Evolutionary conservation across 1,140 invertebrate genomes (phyloP), one percentile per base, ranked within the genome.

Genomic region (Diorhabda carinulata): DNA sequence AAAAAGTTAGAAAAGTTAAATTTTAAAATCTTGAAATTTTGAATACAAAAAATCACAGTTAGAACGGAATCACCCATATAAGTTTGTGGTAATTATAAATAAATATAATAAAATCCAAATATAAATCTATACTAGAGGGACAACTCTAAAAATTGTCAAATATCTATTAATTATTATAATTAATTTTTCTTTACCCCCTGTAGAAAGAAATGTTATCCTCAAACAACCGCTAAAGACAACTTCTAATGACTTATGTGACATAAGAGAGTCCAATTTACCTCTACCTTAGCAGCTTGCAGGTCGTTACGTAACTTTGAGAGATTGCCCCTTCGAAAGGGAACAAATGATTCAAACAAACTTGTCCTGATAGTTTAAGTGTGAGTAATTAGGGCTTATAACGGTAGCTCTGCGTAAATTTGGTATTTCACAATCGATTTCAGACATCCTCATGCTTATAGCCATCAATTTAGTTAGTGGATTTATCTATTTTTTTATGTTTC

Each of bases 181-280:
- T 25, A 25, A 25, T 25, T 25, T 25, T 25, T 25, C 25, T 25
- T 25, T 25, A 1, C 25, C 25, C 25, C 25, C 25, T 25, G 25
- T 25, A 25, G 25, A 25, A 52, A 25, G 25, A 25, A 52, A 52
- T n/a, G 47, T 8, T 52, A 52, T 52, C 47, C 47, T 52, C n/a
- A n/a, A 52, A n/a, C 47, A 52, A n/a, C 47, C 47, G 47, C 47
- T 52, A n/a, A 8, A 52, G 47, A 52, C 47, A 52, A 52, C 47
- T 52, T n/a, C n/a, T 52, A 52, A 52, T 52, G 47, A 52, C 47
- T 52, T 52, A 52, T 52, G 47, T 52, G 47, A 52, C 47, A 52
- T n/a, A 6, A 4, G 47, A 52, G 47, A 52, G 47, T 52, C 47
- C 6, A 8, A 52, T 52, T 52, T 52, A 52, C 47, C 47, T 52